These are phyloP conservation scores for Dorcus parallelipipedus DNA, from an alignment of 2,888 invertebrate species.

Conservation along the genomic window DNA sequence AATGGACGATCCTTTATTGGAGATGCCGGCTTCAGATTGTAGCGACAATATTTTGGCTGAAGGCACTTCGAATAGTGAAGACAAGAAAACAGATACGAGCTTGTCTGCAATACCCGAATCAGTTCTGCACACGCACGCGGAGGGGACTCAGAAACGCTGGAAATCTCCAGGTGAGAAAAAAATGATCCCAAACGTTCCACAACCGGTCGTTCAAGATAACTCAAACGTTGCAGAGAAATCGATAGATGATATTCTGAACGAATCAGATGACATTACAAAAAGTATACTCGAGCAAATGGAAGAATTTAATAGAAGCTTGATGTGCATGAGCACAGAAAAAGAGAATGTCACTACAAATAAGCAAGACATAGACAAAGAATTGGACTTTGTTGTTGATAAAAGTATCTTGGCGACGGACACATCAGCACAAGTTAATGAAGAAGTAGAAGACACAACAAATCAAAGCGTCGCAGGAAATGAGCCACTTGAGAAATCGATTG, in stretches of 20 bases:
- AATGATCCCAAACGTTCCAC: constrained; percentile 18
- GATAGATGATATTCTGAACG: constrained; percentile 4
- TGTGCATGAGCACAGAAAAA: neutral
- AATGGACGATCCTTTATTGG: too few relatives aligned
- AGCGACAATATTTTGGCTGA: too few relatives aligned
- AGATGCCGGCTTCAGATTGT: too few relatives aligned
- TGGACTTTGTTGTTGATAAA: neutral
- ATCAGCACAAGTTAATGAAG: neutral
- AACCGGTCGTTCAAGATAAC: neutral
- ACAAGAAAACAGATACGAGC: too few relatives aligned
- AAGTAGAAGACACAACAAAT: too few relatives aligned
- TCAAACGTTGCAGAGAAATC: neutral
- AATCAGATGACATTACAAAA: constrained; percentile 1
- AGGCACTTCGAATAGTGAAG: too few relatives aligned
- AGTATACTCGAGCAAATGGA: constrained; percentile 8
- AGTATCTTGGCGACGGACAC: neutral
- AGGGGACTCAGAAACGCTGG: constrained; percentile 18
- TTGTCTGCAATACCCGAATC: too few relatives aligned
- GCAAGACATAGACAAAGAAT: neutral
- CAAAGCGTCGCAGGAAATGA: neutral
- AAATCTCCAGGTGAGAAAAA: constrained; percentile 29
- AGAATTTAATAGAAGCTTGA: constrained; percentile 6
- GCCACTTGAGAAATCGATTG: neutral
- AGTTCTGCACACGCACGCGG: neutral
- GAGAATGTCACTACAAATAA: neutral